Evolutionary conservation across 2,797 vertebrate species (phyloP), one percentile per base, ranked within the genome.

Genomic region (Sorex maritimensis): DNA sequence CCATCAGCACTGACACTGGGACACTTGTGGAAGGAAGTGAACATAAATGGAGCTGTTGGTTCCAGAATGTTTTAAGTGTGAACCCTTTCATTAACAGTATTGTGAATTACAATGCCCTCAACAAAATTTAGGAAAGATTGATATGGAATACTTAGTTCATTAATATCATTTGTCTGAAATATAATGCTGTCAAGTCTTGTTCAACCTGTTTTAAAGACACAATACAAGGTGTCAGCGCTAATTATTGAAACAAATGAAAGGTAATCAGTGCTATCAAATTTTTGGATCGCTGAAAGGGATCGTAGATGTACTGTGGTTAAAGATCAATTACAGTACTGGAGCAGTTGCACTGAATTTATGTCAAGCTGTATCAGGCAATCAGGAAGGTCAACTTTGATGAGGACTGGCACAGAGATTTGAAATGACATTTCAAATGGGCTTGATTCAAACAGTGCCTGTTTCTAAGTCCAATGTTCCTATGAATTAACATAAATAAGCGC

Each of bases 381-480:
- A 91, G 14, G 49, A 90, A 88, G 72, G 80, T 88, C 55, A 5
- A 0, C 3, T 26, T 69, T 92, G 79, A 96, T 92, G 85, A 94
- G 14, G 38, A 68, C 80, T 90, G 63, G 17, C 61, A 61, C n/a
- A 38, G 79, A 77, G 75, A 93, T 93, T 49, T 49, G 21, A 23
- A 85, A 49, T 88, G 90, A 83, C 95, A 94, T 96, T 95, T 94
- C 63, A 92, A 81, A 90, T 91, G 46, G 58, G 19, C 26, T 95
- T 92, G 38, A 90, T 69, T 92, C 77, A 83, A 90, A 46, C 34
- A 55, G 75, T 44, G 95, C 34, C 34, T 23, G 26, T 81, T 75
- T 91, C 63, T 77, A 83, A 82, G 49, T 88, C 87, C 34, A 93
- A 2, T 44, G 34, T n/a, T 75, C 26, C 78, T 71, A 93, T 58